phyloP scores from a whole-genome alignment of 2,113 vertebrate species.

The Pyrgilauda ruficollis region DNA sequence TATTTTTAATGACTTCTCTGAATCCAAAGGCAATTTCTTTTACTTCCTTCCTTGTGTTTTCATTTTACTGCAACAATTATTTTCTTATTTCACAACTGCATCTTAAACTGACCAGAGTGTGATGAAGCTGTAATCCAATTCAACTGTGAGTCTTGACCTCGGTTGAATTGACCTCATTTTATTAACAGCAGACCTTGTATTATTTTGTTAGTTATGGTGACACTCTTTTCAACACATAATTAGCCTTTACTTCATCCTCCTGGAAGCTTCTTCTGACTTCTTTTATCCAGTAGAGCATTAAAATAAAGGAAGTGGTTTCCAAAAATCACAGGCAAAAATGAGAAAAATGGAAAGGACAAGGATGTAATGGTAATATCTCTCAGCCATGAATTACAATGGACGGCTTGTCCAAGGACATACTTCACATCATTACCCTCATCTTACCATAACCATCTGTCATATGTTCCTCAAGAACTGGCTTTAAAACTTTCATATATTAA shows the following conservation, averaged over 20 bases:
- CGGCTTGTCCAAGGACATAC: not conserved
- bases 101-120: not conserved
- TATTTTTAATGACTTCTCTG: not conserved
- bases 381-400: not conserved
- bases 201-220: not conserved
- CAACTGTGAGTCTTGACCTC: not conserved
- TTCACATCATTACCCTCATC: not conserved
- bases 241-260: not conserved
- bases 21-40: not conserved
- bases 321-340: not conserved
- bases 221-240: not conserved
- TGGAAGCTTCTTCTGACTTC: not conserved
- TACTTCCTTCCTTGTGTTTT: not conserved
- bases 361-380: not conserved
- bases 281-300: not conserved
- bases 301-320: not conserved
- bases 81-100: not conserved
- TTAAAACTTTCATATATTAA: not conserved
- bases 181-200: not conserved
- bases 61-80: not conserved
- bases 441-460: not conserved
- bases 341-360: not conserved
- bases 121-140: not conserved
- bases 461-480: not conserved
- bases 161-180: not conserved